Base-by-base conservation (phyloP, 2,888 invertebrate genomes). In the Synergus japonicus region DNA sequence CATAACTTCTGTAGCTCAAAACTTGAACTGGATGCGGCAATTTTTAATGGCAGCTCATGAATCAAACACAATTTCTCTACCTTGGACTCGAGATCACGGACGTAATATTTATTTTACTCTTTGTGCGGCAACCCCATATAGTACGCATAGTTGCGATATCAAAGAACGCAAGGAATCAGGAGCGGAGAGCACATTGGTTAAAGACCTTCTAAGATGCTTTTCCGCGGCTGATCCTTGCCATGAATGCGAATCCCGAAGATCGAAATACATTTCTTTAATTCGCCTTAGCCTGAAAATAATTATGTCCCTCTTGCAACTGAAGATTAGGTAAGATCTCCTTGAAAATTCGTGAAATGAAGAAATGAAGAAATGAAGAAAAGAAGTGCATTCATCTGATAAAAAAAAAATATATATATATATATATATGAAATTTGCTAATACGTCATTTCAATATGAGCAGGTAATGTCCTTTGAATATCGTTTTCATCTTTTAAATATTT, bases 41-140 rank as follows among this genome's bases (percentile, higher is more conserved):
- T 69, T 76, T 58, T 54, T 54, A 54, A 73, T 73, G 49, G 60
- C 12, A 60, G 12, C 22, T 12, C 49, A 49, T 49, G 60, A 22
- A 60, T 29, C 3, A 29, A 29, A 12, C 46, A 66, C 66, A 43
- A 66, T 66, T 66, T 66, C 43, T 66, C 15, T 18, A 66, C 66
- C 18, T 43, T 29, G 29, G 49, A 73, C 37, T 37, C 29, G 49
- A 37, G 49, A 73, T 73, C 43, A 66, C 18, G 18, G 9, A 49
- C 8, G 69, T 86, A 85, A 89, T 90, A 90, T 90, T 90, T 90
- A 91, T 91, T 89, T 89, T 86, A 81, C 81, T 78, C 88, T 88
- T 88, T 89, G 88, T 87, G 80, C 82, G 82, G 80, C 84, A 83
- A 86, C 84, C 85, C 82, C 83, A 83, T 82, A 81, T 67, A 79